A percentile compares a stretch with the other conserved stretches of the same genome.
Evolutionary conservation across 2,113 vertebrate species (phyloP).

Genomic region (Shinisaurus crocodilurus): DNA sequence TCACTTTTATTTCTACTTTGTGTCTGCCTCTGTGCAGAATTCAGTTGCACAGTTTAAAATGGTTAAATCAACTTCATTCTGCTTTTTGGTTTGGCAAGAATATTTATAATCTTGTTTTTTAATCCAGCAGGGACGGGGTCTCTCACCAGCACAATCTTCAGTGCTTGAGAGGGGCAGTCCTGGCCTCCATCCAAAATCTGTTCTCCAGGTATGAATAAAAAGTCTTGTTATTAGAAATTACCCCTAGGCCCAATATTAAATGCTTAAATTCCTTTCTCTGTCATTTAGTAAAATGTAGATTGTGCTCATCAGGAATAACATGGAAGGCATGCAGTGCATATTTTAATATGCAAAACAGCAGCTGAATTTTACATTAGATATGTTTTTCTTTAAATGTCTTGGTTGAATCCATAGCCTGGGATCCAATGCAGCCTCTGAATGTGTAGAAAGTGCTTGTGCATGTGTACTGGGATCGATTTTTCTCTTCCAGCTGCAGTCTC

Average conservation of each 20-base stretch:
- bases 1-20: background rate
- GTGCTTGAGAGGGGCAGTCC: conserved; percentile 69
- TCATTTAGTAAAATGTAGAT: background rate
- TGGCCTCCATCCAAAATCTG: conserved; percentile 76
- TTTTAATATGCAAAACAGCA: background rate
- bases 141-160: conserved; percentile 61
- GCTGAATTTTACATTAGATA: background rate
- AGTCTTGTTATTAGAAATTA: background rate
- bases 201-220: conserved; percentile 74
- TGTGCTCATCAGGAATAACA: background rate
- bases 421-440: background rate
- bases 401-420: background rate
- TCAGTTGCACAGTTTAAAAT: background rate
- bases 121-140: conserved; percentile 74
- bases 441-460: background rate
- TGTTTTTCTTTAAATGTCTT: background rate
- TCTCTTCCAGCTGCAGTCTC: background rate
- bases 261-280: background rate
- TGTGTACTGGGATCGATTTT: background rate
- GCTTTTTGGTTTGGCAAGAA: background rate
- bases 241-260: conserved; percentile 7
- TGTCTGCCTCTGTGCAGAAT: background rate
- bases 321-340: background rate
- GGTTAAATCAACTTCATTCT: background rate
- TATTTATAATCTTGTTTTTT: conserved; percentile 39